These are phyloP conservation scores for Hetaerina americana DNA, from an alignment of 1,140 invertebrate genomes.

Conservation along the genomic window DNA sequence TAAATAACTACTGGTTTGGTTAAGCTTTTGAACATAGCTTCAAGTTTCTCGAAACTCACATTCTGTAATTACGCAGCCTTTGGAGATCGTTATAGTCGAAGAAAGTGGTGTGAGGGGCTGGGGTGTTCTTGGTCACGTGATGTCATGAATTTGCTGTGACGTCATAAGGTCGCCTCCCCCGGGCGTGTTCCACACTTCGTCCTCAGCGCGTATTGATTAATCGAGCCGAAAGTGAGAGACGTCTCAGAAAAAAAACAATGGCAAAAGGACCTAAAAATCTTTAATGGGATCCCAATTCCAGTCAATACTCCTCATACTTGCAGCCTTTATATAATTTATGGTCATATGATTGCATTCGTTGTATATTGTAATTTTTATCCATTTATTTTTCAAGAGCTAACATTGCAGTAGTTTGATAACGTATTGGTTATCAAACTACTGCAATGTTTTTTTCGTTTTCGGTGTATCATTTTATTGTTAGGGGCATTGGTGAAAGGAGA, in stretches of 20 bases:
- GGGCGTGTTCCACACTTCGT: not conserved
- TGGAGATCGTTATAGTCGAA: not conserved
- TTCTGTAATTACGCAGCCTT: not conserved
- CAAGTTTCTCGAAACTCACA: no score
- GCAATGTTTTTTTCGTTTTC: no score
- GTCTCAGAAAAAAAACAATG: not conserved
- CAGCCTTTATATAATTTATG: not conserved
- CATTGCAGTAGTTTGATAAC: no score
- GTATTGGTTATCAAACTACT: no score
- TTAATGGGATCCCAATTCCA: not conserved
- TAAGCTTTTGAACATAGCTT: no score
- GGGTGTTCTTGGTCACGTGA: not conserved
- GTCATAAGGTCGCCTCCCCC: not conserved
- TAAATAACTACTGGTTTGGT: no score
- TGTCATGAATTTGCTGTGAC: not conserved
- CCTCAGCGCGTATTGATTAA: not conserved
- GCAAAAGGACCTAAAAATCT: not conserved
- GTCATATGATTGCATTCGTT: no score
- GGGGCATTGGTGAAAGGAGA: no score
- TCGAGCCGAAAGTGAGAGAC: not conserved
- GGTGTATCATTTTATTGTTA: no score
- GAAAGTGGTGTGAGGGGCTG: not conserved
- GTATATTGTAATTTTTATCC: no score
- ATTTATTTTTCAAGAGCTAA: no score
- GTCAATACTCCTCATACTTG: not conserved